Base-by-base conservation (phyloP, 92 coral and sea anemone species). In the Muricea muricata region DNA sequence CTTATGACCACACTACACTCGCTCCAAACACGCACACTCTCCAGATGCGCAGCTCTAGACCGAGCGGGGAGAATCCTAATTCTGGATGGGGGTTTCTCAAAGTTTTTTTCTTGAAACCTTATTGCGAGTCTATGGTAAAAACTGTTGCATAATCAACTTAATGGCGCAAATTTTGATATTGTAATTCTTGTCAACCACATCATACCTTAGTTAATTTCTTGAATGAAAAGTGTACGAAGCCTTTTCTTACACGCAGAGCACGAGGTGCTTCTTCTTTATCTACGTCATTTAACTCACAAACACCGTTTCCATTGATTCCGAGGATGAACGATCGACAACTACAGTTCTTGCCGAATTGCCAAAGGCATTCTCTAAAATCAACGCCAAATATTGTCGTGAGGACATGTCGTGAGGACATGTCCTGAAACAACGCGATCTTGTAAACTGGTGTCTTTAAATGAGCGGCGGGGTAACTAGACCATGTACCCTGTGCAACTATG, bases 241-340 rank as follows among this genome's bases (percentile, higher is more conserved):
- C 78, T 41, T 39, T 32, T 30, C 18, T 71, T 26, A 33, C 56
- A 15, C 78, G 55, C 8, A 71, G 54, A 42, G 55, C 78, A n/a
- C 8, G 25, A 23, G 78, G 78, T 39, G 78, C 78, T 33, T 71
- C 78, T 7, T 41, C 52, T 24, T 71, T 71, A 6, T 71, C 78
- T 6, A 29, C 78, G 37, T 71, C 78, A 23, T 71, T 71, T 18
- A 71, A 21, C 56, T 71, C 78, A 71, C 78, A 71, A 71, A 15
- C 13, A 6, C 78, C 78, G 23, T 45, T 71, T 12, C 55, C 78
- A 0, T 30, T 57, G 9, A 68, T 18, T 1, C 28, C 78, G 56
- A 71, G 20, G 54, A 39, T 71, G 29, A 71, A 71, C 8, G 78
- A 71, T 39, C 78, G 78, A 71, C 78, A 71, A 41, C 32, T 55